phyloP scores from a whole-genome alignment of 1,140 invertebrate genomes.

The Scaptomyza graminum region DNA sequence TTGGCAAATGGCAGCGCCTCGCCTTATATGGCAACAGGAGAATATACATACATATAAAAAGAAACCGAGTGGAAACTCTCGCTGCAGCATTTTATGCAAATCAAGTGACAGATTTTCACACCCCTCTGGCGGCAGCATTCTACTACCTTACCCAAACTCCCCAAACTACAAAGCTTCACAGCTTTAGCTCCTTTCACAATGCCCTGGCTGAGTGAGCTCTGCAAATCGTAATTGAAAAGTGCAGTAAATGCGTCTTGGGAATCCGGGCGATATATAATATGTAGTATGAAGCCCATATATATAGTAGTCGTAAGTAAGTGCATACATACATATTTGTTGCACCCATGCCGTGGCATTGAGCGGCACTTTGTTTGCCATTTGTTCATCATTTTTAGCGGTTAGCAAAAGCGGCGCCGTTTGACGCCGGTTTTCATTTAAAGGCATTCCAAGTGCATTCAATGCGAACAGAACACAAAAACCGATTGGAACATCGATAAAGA shows the following conservation, averaged over 20 bases:
- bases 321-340: conserved; percentile 26
- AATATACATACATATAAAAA: too few relatives aligned
- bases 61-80: not conserved
- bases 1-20: conserved; percentile 42
- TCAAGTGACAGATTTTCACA: conserved; percentile 51
- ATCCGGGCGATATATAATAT: conserved; percentile 2
- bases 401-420: not conserved
- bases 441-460: conserved; percentile 62
- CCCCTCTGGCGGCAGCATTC: too few relatives aligned
- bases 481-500: not conserved
- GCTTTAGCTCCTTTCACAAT: too few relatives aligned
- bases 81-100: conserved; percentile 62
- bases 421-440: conserved; percentile 35
- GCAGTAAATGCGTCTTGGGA: conserved; percentile 1
- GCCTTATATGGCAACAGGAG: too few relatives aligned
- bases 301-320: conserved; percentile 1
- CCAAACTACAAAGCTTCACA: too few relatives aligned
- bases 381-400: conserved; percentile 28
- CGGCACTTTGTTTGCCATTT: conserved; percentile 34
- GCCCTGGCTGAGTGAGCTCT: not conserved
- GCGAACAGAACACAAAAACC: conserved; percentile 4
- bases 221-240: conserved; percentile 29
- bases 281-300: conserved; percentile 4
- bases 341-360: conserved; percentile 2
- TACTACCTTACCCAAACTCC: too few relatives aligned